Conservation (phyloP, 2,113 vertebrate species). For the Alligator sinensis region DNA sequence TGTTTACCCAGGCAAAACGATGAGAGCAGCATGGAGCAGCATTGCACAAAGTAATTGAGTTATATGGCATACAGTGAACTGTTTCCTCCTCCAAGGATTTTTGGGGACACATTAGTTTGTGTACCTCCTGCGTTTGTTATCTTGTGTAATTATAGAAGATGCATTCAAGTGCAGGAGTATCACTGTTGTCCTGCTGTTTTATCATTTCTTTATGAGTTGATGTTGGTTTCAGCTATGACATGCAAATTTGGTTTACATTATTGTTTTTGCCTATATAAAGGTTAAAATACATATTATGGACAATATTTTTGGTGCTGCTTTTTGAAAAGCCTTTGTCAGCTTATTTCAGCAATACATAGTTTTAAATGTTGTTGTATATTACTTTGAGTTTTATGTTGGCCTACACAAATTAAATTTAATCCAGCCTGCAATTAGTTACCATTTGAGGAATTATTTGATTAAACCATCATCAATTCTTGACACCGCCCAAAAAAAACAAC, state of each 20-base stretch:
- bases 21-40: not conserved
- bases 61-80: not conserved
- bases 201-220: constrained; percentile 70
- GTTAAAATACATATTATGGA: constrained; percentile 50
- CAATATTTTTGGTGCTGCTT: constrained; percentile 36
- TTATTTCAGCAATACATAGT: not conserved
- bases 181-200: constrained; percentile 68
- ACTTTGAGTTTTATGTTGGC: constrained; percentile 24
- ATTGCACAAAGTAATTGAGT: not conserved
- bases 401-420: constrained; percentile 28
- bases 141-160: constrained; percentile 46
- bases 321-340: constrained; percentile 21
- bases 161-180: constrained; percentile 56
- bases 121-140: constrained; percentile 35
- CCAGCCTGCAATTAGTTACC: not conserved
- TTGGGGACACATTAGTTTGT: constrained; percentile 27
- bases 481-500: not conserved
- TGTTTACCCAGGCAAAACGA: not conserved
- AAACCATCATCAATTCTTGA: not conserved
- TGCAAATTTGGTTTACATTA: constrained; percentile 63
- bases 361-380: not conserved
- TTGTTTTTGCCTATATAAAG: constrained; percentile 24
- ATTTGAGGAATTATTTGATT: constrained; percentile 25
- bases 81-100: constrained; percentile 13
- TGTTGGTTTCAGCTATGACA: constrained; percentile 64